Evolutionary conservation across 2,888 invertebrate genomes (phyloP), one percentile per base, ranked within the genome.

Genomic region (Erebia epiphron): DNA sequence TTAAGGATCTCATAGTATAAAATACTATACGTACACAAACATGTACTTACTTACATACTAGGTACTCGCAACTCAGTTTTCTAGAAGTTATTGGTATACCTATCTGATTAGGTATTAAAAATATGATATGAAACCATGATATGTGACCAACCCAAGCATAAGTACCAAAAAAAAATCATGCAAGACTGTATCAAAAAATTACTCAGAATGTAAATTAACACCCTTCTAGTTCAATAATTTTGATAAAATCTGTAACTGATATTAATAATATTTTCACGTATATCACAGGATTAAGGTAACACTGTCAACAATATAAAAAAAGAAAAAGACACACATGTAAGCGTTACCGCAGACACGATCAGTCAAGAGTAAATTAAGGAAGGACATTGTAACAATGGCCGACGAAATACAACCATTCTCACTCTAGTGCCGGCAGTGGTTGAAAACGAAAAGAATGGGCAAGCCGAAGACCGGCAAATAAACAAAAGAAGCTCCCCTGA

Each of bases 401-500:
- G 14, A 63, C 43, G 60, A 70, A 70, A 69, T 52, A 52, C 16
- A 72, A 35, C 62, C 21, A 57, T 67, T 16, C 63, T 68, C 49
- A 60, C 68, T 68, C 66, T 67, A 72, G 72, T 68, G 70, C 63
- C 67, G 67, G 70, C 46, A 61, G 73, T 64, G 57, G 67, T 57
- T 62, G 71, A 56, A 35, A 66, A 58, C 65, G 16, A 49, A 72
- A 60, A 70, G 70, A 70, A 70, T 72, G 66, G 58, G 54, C 16
- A 61, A 56, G 63, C 69, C 49, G 52, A 58, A 58, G 61, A 70
- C 69, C 72, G 70, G 68, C 70, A 72, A 70, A 72, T 67, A 74
- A 74, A 74, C 74, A 74, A 74, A 72, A 67, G 74, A 63, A 26
- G 41, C 54, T 60, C 63, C 83, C 83, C 82, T 83, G 80, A 86